Evolutionary conservation across 2,888 invertebrate genomes (phyloP), one percentile per base, ranked within the genome.

Genomic region (Melinaea menophilus): DNA sequence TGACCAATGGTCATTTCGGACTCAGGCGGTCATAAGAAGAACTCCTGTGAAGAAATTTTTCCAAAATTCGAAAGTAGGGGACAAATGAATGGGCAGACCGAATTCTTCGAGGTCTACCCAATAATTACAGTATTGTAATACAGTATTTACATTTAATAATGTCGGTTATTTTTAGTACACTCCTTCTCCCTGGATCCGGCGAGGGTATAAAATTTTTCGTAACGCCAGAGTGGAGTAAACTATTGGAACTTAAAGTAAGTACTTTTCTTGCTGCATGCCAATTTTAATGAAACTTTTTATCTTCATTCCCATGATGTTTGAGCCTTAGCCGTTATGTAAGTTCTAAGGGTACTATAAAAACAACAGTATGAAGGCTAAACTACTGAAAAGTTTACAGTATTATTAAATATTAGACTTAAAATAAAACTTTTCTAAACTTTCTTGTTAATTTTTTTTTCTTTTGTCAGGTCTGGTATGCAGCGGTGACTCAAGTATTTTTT

Each of bases 401-500:
- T 22, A 22, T 22, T 22, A 22, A 22, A 22, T 22, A 22, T 22
- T 22, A 22, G 22, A 22, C 22, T 22, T 22, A 22, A 1, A 22
- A 22, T 22, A 22, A 22, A 22, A 22, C 22, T 22, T 22, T 22
- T 22, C 22, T 22, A 22, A 22, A 22, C 22, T 22, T 22, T 22
- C 22, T 22, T 22, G 13, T 37, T 22, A 0, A n/a, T 22, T 48
- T 4, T 11, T 55, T 58, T 9, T 62, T 58, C 46, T 67, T 58
- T 72, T 80, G 75, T 13, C 78, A 94, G 94, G 94, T 95, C 4
- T 95, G 95, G 95, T 95, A 95, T 75, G 94, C 94, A 12, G 96
- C 96, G 1, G 94, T 95, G 0, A 94, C 95, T 0, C 96, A 96
- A 78, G 94, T 94, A 59, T 96, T 96, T 82, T 96, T 95, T 84